Conservation (phyloP, 2,888 invertebrate genomes). For the Agrochola lota region DNA sequence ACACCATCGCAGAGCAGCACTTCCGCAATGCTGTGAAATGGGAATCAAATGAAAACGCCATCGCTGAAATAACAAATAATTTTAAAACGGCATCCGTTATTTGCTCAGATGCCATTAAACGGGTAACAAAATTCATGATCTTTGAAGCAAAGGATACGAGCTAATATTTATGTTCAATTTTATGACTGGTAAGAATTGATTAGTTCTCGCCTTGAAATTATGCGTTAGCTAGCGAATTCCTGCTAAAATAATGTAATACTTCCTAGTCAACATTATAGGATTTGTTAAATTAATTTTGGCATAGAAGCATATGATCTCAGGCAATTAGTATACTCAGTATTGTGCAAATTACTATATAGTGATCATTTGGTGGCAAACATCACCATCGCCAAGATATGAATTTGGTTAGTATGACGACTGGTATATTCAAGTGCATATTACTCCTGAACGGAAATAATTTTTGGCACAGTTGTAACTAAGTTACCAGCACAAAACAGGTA, state of each 20-base stretch:
- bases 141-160: slow-evolving; percentile 53
- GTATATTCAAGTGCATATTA: slow-evolving; percentile 41
- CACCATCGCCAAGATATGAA: slow-evolving; percentile 27
- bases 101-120: slow-evolving; percentile 28
- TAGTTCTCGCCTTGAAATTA: slow-evolving; percentile 47
- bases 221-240: slow-evolving; percentile 31
- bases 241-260: slow-evolving; percentile 5
- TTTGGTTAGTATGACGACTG: slow-evolving; percentile 35
- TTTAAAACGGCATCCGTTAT: slow-evolving; percentile 31
- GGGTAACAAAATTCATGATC: slow-evolving; percentile 39
- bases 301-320: slow-evolving; percentile 12
- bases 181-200: slow-evolving; percentile 36
- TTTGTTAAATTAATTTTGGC: slow-evolving; percentile 21
- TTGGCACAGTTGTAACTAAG: slow-evolving; percentile 55
- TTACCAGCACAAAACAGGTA: slow-evolving; percentile 33
- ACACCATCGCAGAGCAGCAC: slow-evolving; percentile 37
- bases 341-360: slow-evolving; percentile 25
- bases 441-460: slow-evolving; percentile 56
- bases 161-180: slow-evolving; percentile 47
- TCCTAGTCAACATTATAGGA: slow-evolving; percentile 16
- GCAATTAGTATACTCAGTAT: neutral
- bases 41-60: slow-evolving; percentile 48
- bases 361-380: slow-evolving; percentile 11
- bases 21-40: slow-evolving; percentile 61
- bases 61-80: slow-evolving; percentile 36